Base-by-base conservation (phyloP, 2,113 vertebrate species). In the Sinocyclocheilus anshuiensis region DNA sequence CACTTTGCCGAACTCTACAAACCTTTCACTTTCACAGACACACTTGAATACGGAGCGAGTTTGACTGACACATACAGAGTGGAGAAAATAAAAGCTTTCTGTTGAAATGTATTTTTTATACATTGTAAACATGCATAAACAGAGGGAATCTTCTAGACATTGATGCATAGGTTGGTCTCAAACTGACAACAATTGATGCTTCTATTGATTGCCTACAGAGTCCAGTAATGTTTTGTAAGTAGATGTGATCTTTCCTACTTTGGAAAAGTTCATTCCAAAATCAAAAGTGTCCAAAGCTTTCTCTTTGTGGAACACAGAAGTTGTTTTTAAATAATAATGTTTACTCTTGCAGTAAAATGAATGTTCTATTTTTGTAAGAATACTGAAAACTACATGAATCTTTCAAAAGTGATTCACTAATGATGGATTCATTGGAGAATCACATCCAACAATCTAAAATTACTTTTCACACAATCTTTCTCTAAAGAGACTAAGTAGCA, bases 21-120 rank as follows among this genome's bases (percentile, higher is more conserved):
- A 74, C 67, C 69, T 57, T 16, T n/a, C 10, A 11, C 50, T 11
- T 6, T 4, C 36, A 57, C 67, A 57, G 5, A 72, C 2, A 55
- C 9, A 29, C 80, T 22, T 45, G 11, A 83, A 83, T 45, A 45
- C n/a, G n/a, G 71, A 24, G 22, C 0, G 45, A 39, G 29, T 10
- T 9, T 84, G 71, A 63, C n/a, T 75, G 82, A 33, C 29, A 84
- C 69, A 39, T 29, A 39, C 29, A 61, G 71, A 75, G 82, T 20
- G 82, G 22, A 61, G 33, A 81, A 75, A 36, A 75, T 61, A 75
- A 84, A 77, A 53, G 53, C 81, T 83, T 6, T 53, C 48, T 22
- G 81, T 12, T 83, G 48, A 36, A 71, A 72, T 72, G 11, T n/a
- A 29, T 77, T 77, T 24, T 50, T 18, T 45, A 26, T 26, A 24